Evolutionary conservation across 2,113 vertebrate genomes (phyloP).

Genomic region (Sciurus niger): DNA sequence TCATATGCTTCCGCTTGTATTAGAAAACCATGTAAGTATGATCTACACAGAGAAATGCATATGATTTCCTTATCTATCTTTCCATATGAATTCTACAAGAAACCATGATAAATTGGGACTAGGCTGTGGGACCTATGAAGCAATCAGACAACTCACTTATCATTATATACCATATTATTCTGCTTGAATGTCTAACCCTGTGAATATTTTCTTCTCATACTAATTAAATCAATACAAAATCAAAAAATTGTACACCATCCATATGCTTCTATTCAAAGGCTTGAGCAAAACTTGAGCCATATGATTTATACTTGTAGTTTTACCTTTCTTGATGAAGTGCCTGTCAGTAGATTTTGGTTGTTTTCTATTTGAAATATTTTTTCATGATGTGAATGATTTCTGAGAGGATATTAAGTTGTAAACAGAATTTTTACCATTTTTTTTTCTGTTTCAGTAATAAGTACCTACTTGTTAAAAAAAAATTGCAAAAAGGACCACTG

Average conservation of each 20-base stretch:
- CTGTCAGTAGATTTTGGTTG: not conserved
- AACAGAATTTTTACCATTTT: not conserved
- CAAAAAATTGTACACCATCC: not conserved
- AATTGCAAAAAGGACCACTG: not conserved
- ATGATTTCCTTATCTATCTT: not conserved
- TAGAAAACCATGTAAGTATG: not conserved
- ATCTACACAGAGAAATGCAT: not conserved
- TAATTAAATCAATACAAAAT: not conserved
- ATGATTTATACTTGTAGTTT: not conserved
- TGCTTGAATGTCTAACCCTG: not conserved
- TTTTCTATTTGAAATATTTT: not conserved
- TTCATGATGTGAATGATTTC: not conserved
- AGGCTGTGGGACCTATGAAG: not conserved
- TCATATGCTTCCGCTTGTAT: not conserved
- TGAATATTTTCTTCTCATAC: conserved; percentile 20
- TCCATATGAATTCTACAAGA: not conserved
- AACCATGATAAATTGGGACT: not conserved
- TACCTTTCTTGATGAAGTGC: not conserved
- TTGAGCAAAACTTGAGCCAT: not conserved
- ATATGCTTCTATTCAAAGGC: not conserved
- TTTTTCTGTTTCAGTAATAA: not conserved
- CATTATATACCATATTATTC: not conserved
- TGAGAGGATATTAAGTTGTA: not conserved
- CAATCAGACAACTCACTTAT: not conserved
- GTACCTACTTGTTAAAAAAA: not conserved